A percentile compares a stretch with the other conserved stretches of the same genome.
Evolutionary conservation across 2,797 vertebrate species (phyloP).

Genomic region (Microctenopoma stevenorrisi): DNA sequence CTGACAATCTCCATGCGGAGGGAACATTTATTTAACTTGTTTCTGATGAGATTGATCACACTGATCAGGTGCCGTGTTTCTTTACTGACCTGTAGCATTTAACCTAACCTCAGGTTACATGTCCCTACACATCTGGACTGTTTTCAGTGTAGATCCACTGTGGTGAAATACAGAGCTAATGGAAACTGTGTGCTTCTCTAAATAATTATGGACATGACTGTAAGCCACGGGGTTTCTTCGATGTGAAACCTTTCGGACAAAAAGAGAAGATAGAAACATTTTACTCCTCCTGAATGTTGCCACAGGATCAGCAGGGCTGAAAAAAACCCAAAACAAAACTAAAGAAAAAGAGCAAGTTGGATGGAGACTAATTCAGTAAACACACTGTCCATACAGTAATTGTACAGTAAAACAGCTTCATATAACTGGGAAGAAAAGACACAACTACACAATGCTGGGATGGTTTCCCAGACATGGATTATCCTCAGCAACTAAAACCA

Average conservation of each 20-base stretch:
- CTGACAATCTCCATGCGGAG: too few relatives aligned
- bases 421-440: conserved; percentile 70
- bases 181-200: too few relatives aligned
- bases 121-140: too few relatives aligned
- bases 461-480: conserved; percentile 51
- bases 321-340: neutral
- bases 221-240: neutral
- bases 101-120: too few relatives aligned
- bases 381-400: conserved; percentile 69
- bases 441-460: conserved; percentile 55
- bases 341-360: conserved; percentile 5
- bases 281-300: conserved; percentile 4
- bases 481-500: conserved; percentile 15
- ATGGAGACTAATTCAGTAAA: conserved; percentile 50
- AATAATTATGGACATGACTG: too few relatives aligned
- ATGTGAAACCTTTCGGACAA: neutral
- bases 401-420: conserved; percentile 73
- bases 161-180: too few relatives aligned
- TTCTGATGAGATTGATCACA: too few relatives aligned
- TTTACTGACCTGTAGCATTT: too few relatives aligned
- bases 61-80: too few relatives aligned
- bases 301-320: neutral
- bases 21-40: too few relatives aligned
- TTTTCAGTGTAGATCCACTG: too few relatives aligned
- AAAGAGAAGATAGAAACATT: neutral